phyloP scores from a whole-genome alignment of 2,113 vertebrate species.

The Corythornis cristatus region DNA sequence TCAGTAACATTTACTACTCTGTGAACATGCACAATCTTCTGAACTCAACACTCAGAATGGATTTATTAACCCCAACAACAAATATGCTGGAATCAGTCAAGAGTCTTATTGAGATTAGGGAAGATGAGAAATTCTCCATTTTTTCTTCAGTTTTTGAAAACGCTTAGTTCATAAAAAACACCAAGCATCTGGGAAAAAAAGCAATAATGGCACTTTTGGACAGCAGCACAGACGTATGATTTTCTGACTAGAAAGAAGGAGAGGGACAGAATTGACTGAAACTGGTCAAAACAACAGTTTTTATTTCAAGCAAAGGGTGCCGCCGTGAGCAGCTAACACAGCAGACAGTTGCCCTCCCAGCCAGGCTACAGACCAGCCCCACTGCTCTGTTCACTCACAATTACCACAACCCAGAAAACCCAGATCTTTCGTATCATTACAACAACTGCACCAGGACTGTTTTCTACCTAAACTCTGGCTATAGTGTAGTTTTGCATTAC shows the following conservation, averaged over 20 bases:
- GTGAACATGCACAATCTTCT: not conserved
- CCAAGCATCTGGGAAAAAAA: not conserved
- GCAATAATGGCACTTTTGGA: not conserved
- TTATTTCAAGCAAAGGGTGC: not conserved
- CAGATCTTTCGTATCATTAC: not conserved
- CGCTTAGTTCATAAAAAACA: not conserved
- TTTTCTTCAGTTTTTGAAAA: not conserved
- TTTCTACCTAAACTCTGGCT: not conserved
- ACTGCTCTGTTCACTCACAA: not conserved
- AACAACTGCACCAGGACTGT: not conserved
- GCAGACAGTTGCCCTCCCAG: not conserved
- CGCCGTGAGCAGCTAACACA: not conserved
- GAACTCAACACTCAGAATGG: not conserved
- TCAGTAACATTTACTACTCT: not conserved
- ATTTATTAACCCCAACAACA: not conserved
- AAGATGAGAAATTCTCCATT: accelerated
- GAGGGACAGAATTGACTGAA: not conserved
- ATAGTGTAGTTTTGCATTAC: not conserved
- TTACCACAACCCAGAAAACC: accelerated
- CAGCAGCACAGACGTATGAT: not conserved
- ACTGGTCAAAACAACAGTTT: not conserved
- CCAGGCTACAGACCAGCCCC: not conserved
- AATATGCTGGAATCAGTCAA: not conserved
- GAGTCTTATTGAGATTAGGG: not conserved
- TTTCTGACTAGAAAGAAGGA: not conserved